phyloP scores from a whole-genome alignment of 2,888 invertebrate species.

The Nasonovia ribisnigri region DNA sequence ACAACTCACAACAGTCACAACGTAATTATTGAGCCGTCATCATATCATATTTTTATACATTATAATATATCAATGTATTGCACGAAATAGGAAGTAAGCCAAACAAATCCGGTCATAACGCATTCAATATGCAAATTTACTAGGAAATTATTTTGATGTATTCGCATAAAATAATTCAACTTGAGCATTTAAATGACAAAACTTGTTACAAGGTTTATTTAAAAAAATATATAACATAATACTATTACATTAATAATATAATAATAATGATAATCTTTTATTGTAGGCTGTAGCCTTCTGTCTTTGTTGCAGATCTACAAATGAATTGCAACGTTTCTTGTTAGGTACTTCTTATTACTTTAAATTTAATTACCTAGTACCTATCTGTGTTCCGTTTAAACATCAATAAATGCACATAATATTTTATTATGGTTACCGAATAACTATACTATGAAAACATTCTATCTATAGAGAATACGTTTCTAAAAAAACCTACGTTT shows the following conservation, averaged over 20 bases:
- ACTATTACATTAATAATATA: not conserved
- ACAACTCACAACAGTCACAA: not conserved
- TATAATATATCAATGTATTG: not conserved
- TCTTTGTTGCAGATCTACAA: not conserved
- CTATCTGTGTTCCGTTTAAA: not conserved
- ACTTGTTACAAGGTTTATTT: constrained; percentile 53
- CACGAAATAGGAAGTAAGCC: constrained; percentile 58
- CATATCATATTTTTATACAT: not conserved
- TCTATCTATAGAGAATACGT: not conserved
- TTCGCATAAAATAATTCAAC: constrained; percentile 4
- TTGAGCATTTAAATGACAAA: constrained; percentile 42
- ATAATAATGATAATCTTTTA: not conserved
- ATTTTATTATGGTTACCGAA: not conserved
- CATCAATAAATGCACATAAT: not conserved
- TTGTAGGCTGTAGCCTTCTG: constrained; percentile 39
- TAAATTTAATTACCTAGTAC: not conserved
- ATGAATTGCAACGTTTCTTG: not conserved
- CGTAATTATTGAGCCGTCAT: constrained; percentile 30
- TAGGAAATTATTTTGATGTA: constrained; percentile 54
- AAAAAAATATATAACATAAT: not conserved
- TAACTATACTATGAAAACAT: not conserved
- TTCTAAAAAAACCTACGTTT: not conserved
- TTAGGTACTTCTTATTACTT: not conserved
- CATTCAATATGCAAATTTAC: constrained; percentile 46
- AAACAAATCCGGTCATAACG: constrained; percentile 51